These are phyloP conservation scores for Morone saxatilis DNA, from an alignment of 2,113 vertebrate genomes.

Conservation along the genomic window DNA sequence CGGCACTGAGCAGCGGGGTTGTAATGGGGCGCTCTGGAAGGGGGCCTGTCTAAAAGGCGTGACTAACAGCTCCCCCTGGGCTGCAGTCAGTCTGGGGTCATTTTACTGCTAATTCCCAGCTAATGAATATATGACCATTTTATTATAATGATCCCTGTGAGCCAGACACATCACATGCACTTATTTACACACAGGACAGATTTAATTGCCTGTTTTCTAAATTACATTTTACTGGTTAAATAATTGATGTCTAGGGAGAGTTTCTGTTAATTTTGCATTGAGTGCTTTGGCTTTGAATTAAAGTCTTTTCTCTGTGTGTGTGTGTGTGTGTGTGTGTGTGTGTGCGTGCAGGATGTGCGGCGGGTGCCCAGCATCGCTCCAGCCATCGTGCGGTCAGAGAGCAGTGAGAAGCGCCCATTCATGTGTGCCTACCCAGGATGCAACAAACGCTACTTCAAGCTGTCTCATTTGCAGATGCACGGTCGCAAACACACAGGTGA, in stretches of 20 bases:
- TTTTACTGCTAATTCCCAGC: slow-evolving; percentile 80
- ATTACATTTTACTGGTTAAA: slow-evolving; percentile 48
- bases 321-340: slow-evolving; percentile 27
- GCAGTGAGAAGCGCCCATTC: slow-evolving; percentile 96
- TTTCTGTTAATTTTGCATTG: slow-evolving; percentile 9
- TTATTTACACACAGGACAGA: slow-evolving; percentile 47
- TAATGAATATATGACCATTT: slow-evolving; percentile 73
- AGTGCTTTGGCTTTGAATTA: slow-evolving; percentile 38
- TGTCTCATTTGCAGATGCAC: slow-evolving; percentile 99
- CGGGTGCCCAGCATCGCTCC: slow-evolving; percentile 94
- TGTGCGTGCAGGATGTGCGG: slow-evolving; percentile 88
- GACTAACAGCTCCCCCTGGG: slow-evolving; percentile 82
- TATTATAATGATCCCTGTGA: slow-evolving; percentile 59
- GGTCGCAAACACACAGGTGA: slow-evolving; percentile 98
- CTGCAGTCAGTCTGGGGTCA: slow-evolving; percentile 72
- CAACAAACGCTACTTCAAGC: slow-evolving; percentile 98
- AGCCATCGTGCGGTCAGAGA: slow-evolving; percentile 92
- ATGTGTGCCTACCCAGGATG: slow-evolving; percentile 98
- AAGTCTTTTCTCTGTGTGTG: slow-evolving; percentile 22
- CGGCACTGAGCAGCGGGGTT: slow-evolving; percentile 7
- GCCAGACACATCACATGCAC: slow-evolving; percentile 44
- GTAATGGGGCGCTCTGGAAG: slow-evolving; percentile 27
- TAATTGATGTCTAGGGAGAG: slow-evolving; percentile 29
- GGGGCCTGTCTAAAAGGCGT: slow-evolving; percentile 77
- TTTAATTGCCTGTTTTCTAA: slow-evolving; percentile 58